These are phyloP conservation scores for Beroe ovata DNA, from an alignment of 37 sponge, comb jelly and placozoan species.

Conservation along the genomic window DNA sequence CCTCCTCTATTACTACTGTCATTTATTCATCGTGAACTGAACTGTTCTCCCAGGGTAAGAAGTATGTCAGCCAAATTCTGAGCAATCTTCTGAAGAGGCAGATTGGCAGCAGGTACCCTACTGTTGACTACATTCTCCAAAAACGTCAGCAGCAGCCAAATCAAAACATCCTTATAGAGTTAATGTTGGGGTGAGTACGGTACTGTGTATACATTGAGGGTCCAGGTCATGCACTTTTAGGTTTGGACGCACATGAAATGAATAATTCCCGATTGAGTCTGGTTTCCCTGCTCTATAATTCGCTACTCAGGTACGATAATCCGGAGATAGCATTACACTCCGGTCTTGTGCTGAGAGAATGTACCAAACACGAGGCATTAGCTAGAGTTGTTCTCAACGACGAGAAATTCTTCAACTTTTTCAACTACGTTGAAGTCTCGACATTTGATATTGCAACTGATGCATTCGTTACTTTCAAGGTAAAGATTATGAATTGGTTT, in stretches of 20 bases:
- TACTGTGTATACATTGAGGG: too few species aligned
- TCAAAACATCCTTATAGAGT: background rate
- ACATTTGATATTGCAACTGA: conserved; percentile 98
- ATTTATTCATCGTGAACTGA: background rate
- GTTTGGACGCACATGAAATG: too few species aligned
- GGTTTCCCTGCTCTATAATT: too few species aligned
- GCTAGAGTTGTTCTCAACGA: conserved; percentile 81
- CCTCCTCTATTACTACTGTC: background rate
- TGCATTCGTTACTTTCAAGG: conserved; percentile 93
- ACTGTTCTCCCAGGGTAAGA: conserved; percentile 89
- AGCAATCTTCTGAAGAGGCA: conserved; percentile 89
- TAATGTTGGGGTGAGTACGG: conserved; percentile 9
- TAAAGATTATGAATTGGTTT: too few species aligned
- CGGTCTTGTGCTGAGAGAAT: conserved; percentile 95
- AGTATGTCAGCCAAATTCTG: conserved; percentile 94
- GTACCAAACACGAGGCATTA: conserved; percentile 88
- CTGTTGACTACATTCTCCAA: conserved; percentile 86
- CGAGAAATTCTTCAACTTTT: conserved; percentile 83
- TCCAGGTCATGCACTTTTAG: too few species aligned
- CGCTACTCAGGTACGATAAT: conserved; percentile 95
- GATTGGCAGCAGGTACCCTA: conserved; percentile 90
- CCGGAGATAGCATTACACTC: conserved; percentile 92
- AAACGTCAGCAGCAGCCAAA: background rate
- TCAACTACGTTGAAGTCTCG: conserved; percentile 87
- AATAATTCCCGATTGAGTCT: too few species aligned